These are phyloP conservation scores for Drosophila vallismaia DNA, from an alignment of 2,888 invertebrate species.

Conservation along the genomic window DNA sequence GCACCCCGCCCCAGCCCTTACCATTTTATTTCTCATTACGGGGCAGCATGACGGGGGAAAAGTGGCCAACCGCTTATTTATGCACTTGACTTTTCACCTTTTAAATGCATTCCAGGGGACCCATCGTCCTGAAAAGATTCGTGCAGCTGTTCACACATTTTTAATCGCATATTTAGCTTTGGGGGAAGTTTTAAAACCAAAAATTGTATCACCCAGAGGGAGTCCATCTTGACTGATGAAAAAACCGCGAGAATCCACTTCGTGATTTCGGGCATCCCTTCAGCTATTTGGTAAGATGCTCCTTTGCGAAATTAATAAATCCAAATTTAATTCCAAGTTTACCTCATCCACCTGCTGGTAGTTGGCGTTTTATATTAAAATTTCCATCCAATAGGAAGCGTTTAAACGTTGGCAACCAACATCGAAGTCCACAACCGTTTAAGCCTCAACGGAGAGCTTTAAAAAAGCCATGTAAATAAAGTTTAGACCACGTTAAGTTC, in stretches of 20 bases:
- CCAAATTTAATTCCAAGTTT: neutral
- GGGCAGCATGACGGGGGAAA: neutral
- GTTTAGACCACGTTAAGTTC: neutral
- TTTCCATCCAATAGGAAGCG: neutral
- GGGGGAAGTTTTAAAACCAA: too few relatives aligned
- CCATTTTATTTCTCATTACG: conserved; percentile 34
- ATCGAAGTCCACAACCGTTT: neutral
- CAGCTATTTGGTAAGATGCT: neutral
- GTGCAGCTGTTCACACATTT: neutral
- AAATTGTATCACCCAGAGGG: too few relatives aligned
- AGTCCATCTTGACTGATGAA: too few relatives aligned
- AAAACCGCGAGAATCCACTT: too few relatives aligned
- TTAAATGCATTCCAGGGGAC: neutral
- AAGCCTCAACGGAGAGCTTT: neutral
- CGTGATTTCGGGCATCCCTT: too few relatives aligned
- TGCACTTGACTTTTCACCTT: conserved; percentile 65
- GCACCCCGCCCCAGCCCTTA: conserved; percentile 55
- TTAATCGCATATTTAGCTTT: neutral
- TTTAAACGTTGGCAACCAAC: neutral
- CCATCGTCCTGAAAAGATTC: neutral
- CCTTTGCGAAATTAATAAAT: neutral
- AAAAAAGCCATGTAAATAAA: neutral
- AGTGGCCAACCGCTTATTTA: conserved; percentile 62
- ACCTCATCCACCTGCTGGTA: neutral
- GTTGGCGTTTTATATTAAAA: neutral